A percentile compares a stretch with the other conserved stretches of the same genome.
Conservation (phyloP, 2,888 invertebrate genomes). For the Melanchra persicariae region DNA sequence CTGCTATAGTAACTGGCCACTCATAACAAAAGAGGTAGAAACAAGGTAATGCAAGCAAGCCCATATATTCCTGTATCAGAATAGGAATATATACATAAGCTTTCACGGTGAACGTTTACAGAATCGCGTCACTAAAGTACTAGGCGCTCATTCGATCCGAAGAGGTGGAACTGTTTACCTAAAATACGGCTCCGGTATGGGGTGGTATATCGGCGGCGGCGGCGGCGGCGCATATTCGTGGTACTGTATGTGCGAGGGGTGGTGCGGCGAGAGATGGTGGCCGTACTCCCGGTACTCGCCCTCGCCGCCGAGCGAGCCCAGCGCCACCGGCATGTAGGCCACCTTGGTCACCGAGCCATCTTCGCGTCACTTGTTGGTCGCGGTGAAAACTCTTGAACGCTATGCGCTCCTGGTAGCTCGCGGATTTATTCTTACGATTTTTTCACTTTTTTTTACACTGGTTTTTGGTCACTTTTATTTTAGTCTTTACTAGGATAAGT, state of each 20-base stretch:
- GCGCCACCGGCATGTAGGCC: conserved; percentile 92
- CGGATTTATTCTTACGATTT: conserved; percentile 22
- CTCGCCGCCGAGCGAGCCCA: conserved; percentile 92
- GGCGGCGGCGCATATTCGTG: conserved; percentile 91
- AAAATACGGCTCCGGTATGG: conserved; percentile 86
- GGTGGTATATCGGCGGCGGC: conserved; percentile 87
- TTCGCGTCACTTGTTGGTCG: conserved; percentile 66
- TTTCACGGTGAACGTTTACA: too few species aligned
- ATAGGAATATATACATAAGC: too few species aligned
- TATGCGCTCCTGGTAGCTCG: conserved; percentile 71
- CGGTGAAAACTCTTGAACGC: conserved; percentile 35
- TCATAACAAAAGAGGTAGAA: too few species aligned
- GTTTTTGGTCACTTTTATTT: conserved; percentile 12
- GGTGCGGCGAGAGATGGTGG: conserved; percentile 89
- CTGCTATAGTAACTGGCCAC: too few species aligned
- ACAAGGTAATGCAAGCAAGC: too few species aligned
- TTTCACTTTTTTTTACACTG: conserved; percentile 14
- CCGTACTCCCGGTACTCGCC: conserved; percentile 90
- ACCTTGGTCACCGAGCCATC: conserved; percentile 92
- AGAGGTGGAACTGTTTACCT: conserved; percentile 75
- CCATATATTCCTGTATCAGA: too few species aligned
- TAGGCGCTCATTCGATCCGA: conserved; percentile 37
- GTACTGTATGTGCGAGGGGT: conserved; percentile 83
- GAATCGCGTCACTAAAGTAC: conserved; percentile 15
- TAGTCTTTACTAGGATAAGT: background rate